Percentiles rank a stretch among this genome's conserved stretches.
Conservation (phyloP, 2,888 invertebrate species). For the Thyatira batis region DNA sequence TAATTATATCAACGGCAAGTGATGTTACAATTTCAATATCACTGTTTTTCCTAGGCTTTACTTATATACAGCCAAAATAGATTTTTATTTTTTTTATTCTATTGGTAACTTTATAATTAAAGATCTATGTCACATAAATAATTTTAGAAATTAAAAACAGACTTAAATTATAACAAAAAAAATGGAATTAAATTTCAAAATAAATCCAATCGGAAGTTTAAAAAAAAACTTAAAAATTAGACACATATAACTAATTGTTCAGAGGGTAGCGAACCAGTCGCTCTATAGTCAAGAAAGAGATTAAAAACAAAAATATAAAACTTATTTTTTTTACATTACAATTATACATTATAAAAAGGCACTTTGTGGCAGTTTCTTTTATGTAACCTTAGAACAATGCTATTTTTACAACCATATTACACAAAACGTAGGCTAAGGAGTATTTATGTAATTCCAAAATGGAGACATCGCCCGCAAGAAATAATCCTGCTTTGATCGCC, state of each 20-base stretch:
- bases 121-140: constrained; percentile 76
- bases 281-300: constrained; percentile 40
- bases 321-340: constrained; percentile 47
- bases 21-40: constrained; percentile 43
- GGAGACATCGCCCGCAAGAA: constrained; percentile 27
- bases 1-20: constrained; percentile 70
- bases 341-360: constrained; percentile 74
- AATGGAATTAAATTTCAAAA: constrained; percentile 28
- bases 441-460: constrained; percentile 59
- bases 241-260: constrained; percentile 50
- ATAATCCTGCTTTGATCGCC: constrained; percentile 38
- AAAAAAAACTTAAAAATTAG: constrained; percentile 32
- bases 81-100: constrained; percentile 53
- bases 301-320: constrained; percentile 40
- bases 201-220: constrained; percentile 28
- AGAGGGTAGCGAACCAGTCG: constrained; percentile 73
- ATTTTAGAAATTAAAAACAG: constrained; percentile 66
- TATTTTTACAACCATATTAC: constrained; percentile 69
- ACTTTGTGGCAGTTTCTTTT: constrained; percentile 79
- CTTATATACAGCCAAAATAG: constrained; percentile 35
- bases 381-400: constrained; percentile 55
- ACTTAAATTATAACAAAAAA: constrained; percentile 57
- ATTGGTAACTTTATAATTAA: constrained; percentile 77
- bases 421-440: constrained; percentile 60
- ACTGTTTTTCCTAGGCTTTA: constrained; percentile 28